A percentile compares a stretch with the other conserved stretches of the same genome.
Conservation (phyloP, 2,797 vertebrate species). For the Enteromius mattozi region DNA sequence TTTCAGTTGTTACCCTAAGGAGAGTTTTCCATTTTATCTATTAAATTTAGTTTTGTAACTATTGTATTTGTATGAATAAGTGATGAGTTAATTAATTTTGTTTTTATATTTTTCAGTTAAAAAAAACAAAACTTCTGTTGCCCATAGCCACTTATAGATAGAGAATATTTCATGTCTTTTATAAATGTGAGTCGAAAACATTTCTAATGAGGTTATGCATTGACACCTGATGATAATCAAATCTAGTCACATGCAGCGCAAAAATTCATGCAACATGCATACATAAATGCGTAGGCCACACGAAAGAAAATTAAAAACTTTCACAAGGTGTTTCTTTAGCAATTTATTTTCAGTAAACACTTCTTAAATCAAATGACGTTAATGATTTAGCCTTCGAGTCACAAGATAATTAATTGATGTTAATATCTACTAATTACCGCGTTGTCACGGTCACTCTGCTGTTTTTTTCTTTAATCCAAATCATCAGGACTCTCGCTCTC, state of each 20-base stretch:
- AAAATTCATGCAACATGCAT: not conserved
- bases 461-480: constrained; percentile 27
- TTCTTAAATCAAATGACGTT: constrained; percentile 13
- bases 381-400: constrained; percentile 29
- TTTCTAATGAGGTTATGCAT: not conserved
- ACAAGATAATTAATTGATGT: constrained; percentile 35
- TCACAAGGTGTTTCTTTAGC: not conserved
- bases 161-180: not conserved
- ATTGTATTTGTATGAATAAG: no score
- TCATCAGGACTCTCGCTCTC: not conserved
- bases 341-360: constrained; percentile 19
- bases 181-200: not conserved
- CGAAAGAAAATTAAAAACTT: not conserved
- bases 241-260: not conserved
- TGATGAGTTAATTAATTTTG: no score
- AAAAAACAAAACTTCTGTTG: no score
- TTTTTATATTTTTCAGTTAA: no score
- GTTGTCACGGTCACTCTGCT: constrained; percentile 9
- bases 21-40: no score
- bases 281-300: not conserved
- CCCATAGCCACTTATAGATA: not conserved
- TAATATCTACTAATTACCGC: constrained; percentile 29
- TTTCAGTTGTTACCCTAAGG: no score
- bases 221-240: not conserved
- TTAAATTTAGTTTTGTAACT: no score